Evolutionary conservation across 1,140 invertebrate species (phyloP).

Genomic region (Lasioglossum albipes): DNA sequence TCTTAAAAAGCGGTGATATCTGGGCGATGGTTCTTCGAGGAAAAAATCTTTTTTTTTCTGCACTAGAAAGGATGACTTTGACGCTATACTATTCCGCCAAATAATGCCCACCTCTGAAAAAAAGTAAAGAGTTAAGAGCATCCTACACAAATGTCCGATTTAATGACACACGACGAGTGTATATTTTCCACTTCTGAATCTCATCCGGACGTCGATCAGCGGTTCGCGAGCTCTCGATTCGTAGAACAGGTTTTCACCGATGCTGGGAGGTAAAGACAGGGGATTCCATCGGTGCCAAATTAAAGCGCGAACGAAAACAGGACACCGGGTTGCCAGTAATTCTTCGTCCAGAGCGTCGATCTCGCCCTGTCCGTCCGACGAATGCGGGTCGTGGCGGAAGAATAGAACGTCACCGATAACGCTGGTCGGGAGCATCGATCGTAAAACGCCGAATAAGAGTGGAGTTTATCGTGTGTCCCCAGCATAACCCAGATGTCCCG

Average conservation of each 20-base stretch:
- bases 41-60: too few species aligned
- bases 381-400: conserved; percentile 34
- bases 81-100: too few species aligned
- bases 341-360: conserved; percentile 32
- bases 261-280: background rate
- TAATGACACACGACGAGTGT: too few species aligned
- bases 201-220: background rate
- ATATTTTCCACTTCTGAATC: too few species aligned
- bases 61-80: too few species aligned
- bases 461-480: conserved; percentile 56
- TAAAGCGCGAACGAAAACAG: background rate
- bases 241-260: background rate
- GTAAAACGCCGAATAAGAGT: conserved; percentile 58
- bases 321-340: background rate
- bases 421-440: conserved; percentile 49
- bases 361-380: background rate
- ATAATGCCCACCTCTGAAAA: too few species aligned
- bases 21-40: too few species aligned
- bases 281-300: background rate
- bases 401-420: conserved; percentile 51
- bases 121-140: too few species aligned
- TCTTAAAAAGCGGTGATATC: too few species aligned
- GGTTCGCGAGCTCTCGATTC: background rate
- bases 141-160: too few species aligned
- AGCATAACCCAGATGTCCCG: conserved; percentile 51